phyloP scores from a whole-genome alignment of 2,113 vertebrate genomes.

The Onychostoma macrolepis region DNA sequence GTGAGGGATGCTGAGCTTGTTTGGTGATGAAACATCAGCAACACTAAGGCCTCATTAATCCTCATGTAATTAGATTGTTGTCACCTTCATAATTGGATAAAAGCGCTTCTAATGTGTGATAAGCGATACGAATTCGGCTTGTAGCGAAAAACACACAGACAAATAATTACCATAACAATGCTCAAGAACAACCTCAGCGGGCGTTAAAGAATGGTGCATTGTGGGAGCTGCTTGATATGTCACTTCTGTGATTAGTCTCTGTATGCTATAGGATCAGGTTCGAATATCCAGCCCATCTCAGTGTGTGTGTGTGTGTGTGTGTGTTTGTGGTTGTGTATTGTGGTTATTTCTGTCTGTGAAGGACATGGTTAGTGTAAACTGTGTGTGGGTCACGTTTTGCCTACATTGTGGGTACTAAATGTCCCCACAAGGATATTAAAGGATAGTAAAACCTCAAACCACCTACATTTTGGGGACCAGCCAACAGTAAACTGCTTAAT shows the following conservation, averaged over 20 bases:
- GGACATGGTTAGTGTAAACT: conserved; percentile 13
- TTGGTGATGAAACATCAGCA: conserved; percentile 38
- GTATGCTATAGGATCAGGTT: background rate
- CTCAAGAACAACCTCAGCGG: background rate
- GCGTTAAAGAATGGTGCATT: conserved; percentile 13
- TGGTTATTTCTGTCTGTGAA: conserved; percentile 39
- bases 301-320: conserved; percentile 39
- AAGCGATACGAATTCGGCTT: conserved; percentile 30
- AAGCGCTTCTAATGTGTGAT: conserved; percentile 40
- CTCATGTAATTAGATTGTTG: conserved; percentile 45
- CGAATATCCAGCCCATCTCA: conserved; percentile 46
- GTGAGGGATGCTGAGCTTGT: conserved; percentile 22
- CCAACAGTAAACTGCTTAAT: background rate
- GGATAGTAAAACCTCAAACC: conserved; percentile 15
- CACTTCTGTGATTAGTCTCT: background rate
- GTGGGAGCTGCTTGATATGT: conserved; percentile 1
- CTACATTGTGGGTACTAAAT: background rate
- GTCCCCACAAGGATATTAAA: background rate
- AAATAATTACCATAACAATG: conserved; percentile 8
- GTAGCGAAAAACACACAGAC: background rate
- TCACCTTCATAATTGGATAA: conserved; percentile 40
- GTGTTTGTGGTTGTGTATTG: conserved; percentile 18
- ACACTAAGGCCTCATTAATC: conserved; percentile 44
- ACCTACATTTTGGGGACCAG: background rate
- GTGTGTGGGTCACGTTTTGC: background rate